Base-by-base conservation (phyloP, 2,888 invertebrate species). In the Leptodirus hochenwartii region DNA sequence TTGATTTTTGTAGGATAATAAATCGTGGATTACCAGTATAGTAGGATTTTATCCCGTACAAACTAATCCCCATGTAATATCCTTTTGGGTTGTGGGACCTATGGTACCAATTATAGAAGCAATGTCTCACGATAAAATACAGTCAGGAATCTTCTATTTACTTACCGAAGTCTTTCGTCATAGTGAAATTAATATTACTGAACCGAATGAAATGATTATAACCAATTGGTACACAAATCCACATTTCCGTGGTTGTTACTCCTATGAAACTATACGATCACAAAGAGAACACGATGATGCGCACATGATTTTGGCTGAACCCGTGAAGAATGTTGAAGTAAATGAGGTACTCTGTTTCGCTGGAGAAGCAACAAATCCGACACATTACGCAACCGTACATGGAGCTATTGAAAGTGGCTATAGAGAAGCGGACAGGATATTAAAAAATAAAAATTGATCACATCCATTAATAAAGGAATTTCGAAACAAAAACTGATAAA, bases 81-180 rank as follows among this genome's bases (percentile, higher is more conserved):
- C 66, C 29, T 71, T 62, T 1, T 79, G 78, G 76, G 57, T 75
- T 13, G 58, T 62, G 27, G 75, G 76, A 4, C 53, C 59, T 14
- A 61, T 62, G 38, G 70, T 76, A 4, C 59, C 64, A 32, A 47
- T 61, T 27, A 65, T 75, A 55, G 79, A 80, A 47, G 52, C 47
- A 2, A 44, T 69, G 27, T 44, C 62, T 1, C 61, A 67, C 26
- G 53, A 58, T 16, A 58, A 62, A 31, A 54, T 74, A 4, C 42
- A 50, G 8, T 45, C 57, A 11, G 61, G 58, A 22, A 58, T 66
- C 17, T 47, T 51, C 35, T 48, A 56, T 37, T 41, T 64, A n/a
- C 44, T 74, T 15, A 48, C 59, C 25, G 57, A 51, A 37, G 69
- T 68, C 45, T 42, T 69, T 1, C 58, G 61, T 3, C 46, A 50